Percentiles rank a stretch among this genome's conserved stretches.
Evolutionary conservation across 64 coral and sea anemone species (phyloP).

Genomic region (Actinia tenebrosa): DNA sequence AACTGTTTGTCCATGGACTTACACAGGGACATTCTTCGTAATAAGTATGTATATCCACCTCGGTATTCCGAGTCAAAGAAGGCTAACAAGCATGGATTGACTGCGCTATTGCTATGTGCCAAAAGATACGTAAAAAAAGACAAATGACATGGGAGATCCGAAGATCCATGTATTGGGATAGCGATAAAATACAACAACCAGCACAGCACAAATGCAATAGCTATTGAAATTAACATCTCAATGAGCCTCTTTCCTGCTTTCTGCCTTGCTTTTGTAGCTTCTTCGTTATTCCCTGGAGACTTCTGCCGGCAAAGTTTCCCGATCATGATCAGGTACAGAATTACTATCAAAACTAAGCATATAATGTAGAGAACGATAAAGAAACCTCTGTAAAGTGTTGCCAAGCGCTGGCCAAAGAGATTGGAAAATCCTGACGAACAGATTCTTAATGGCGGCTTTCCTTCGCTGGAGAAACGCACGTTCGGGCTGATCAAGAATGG

Average conservation of each 20-base stretch:
- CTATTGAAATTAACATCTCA: constrained; percentile 32
- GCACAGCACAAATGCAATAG: constrained; percentile 11
- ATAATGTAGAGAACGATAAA: constrained; percentile 10
- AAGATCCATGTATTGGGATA: constrained; percentile 38
- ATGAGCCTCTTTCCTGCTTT: constrained; percentile 23
- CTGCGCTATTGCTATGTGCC: constrained; percentile 49
- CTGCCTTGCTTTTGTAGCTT: not conserved
- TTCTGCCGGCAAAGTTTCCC: constrained; percentile 23
- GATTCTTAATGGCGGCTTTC: not conserved
- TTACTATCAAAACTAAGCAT: not conserved
- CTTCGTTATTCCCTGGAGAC: not conserved
- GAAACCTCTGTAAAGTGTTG: not conserved
- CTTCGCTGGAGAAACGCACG: not conserved
- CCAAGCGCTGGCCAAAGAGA: not conserved
- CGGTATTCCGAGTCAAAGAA: constrained; percentile 48
- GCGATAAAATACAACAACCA: constrained; percentile 44
- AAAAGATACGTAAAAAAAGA: constrained; percentile 31
- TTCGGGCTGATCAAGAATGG: not conserved
- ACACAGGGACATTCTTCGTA: not conserved
- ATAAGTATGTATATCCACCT: not conserved
- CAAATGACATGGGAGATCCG: constrained; percentile 42
- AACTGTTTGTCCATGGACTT: no score
- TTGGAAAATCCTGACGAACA: not conserved
- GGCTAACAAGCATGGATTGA: constrained; percentile 50
- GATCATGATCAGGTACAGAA: constrained; percentile 21